These are phyloP conservation scores for Ciconia stormi DNA, from an alignment of 2,113 vertebrate genomes.

Conservation along the genomic window DNA sequence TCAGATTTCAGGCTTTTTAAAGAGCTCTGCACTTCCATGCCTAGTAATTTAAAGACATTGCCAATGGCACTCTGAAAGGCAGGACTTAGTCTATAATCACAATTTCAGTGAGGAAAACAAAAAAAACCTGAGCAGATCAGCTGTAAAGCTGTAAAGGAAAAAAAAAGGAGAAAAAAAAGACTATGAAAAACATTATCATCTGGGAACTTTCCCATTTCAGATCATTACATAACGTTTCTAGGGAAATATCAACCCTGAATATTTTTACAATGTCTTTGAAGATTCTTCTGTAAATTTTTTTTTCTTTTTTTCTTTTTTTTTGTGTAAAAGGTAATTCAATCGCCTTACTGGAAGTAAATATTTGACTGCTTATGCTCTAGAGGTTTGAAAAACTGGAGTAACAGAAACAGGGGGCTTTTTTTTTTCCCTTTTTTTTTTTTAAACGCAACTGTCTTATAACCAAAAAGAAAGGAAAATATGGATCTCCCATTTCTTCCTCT, in stretches of 20 bases:
- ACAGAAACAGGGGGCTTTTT: background rate
- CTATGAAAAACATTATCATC: background rate
- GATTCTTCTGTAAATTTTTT: background rate
- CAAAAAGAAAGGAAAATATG: background rate
- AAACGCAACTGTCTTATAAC: background rate
- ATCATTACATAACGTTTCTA: background rate
- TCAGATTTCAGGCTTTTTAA: slow-evolving; percentile 19
- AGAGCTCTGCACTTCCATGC: background rate
- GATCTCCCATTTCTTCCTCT: background rate
- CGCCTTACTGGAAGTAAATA: background rate
- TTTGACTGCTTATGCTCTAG: background rate
- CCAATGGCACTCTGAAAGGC: background rate
- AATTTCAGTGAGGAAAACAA: background rate
- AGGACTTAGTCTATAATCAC: background rate
- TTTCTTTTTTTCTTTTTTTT: too few relatives aligned
- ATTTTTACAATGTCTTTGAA: background rate
- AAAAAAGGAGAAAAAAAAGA: background rate
- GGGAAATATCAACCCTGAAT: background rate
- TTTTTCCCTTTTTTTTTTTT: background rate
- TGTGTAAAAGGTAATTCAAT: background rate
- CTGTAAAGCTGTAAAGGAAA: background rate
- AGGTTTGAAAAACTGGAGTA: background rate
- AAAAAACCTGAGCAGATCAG: background rate
- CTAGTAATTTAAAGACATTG: slow-evolving; percentile 16
- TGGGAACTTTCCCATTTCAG: background rate